Percentiles rank a stretch among this genome's conserved stretches.
Evolutionary conservation across 2,888 invertebrate genomes (phyloP).

Genomic region (Xestoiulus laeticollis): DNA sequence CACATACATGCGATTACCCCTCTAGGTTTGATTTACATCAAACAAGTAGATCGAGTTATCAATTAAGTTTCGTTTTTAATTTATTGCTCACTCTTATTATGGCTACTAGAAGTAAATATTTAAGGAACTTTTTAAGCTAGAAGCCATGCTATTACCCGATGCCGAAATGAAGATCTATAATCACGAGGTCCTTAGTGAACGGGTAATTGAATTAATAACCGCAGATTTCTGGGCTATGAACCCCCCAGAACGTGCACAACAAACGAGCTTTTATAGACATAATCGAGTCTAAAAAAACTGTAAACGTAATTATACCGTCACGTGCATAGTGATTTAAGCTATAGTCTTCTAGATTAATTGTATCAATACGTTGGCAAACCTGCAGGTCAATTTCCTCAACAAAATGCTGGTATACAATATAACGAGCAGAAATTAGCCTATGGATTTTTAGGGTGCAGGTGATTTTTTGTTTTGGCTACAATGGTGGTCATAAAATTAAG

Average conservation of each 20-base stretch:
- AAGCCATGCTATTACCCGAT: not conserved
- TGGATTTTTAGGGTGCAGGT: conserved; percentile 31
- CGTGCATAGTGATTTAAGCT: not conserved
- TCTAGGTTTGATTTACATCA: not conserved
- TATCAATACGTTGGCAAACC: not conserved
- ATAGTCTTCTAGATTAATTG: not conserved
- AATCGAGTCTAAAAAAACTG: not conserved
- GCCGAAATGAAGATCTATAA: not conserved
- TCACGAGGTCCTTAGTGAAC: not conserved
- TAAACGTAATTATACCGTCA: not conserved
- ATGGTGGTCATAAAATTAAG: conserved; percentile 40
- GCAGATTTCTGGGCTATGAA: not conserved
- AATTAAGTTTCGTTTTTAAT: conserved; percentile 25
- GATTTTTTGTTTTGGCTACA: not conserved
- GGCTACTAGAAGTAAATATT: not conserved
- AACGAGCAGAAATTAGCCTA: conserved; percentile 5
- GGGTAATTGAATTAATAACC: conserved; percentile 27
- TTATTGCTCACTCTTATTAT: not conserved
- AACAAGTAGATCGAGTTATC: not conserved
- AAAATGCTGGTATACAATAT: not conserved
- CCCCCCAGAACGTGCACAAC: not conserved
- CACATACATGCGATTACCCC: not conserved
- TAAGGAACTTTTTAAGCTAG: not conserved
- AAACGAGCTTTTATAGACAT: not conserved
- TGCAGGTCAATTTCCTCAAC: not conserved